These are phyloP conservation scores for Prochilodus magdalenae DNA, from an alignment of 2,113 vertebrate genomes.

Conservation along the genomic window DNA sequence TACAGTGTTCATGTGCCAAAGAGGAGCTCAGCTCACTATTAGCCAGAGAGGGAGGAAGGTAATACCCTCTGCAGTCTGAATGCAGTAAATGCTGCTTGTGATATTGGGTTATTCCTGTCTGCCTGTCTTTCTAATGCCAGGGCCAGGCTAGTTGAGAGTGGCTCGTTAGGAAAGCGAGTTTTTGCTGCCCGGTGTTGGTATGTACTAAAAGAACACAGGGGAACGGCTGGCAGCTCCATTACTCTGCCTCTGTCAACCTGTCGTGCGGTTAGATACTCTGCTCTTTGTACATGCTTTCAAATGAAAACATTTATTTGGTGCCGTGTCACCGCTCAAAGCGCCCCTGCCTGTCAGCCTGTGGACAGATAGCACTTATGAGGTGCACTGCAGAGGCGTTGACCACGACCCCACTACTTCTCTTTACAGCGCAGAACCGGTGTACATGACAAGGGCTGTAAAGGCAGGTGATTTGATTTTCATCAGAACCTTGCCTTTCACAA, in stretches of 20 bases:
- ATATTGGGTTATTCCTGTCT: conserved; percentile 9
- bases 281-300: conserved; percentile 65
- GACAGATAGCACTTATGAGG: conserved; percentile 49
- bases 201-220: conserved; percentile 36
- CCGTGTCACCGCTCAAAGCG: conserved; percentile 63
- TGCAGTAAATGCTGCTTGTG: conserved; percentile 25
- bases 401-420: conserved; percentile 35
- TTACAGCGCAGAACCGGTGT: conserved; percentile 29
- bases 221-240: conserved; percentile 72
- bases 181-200: conserved; percentile 20
- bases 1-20: conserved; percentile 35
- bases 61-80: neutral
- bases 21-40: conserved; percentile 25
- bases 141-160: conserved; percentile 3
- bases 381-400: conserved; percentile 4
- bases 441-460: conserved; percentile 63
- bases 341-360: conserved; percentile 60
- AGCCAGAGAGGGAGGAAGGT: neutral
- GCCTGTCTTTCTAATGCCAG: neutral
- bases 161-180: conserved; percentile 40
- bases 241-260: conserved; percentile 69
- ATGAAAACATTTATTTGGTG: conserved; percentile 72
- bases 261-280: conserved; percentile 54
- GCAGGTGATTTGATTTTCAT: conserved; percentile 28
- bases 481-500: neutral